Evolutionary conservation across 2,888 invertebrate species (phyloP).

Genomic region (Eurois occulta): DNA sequence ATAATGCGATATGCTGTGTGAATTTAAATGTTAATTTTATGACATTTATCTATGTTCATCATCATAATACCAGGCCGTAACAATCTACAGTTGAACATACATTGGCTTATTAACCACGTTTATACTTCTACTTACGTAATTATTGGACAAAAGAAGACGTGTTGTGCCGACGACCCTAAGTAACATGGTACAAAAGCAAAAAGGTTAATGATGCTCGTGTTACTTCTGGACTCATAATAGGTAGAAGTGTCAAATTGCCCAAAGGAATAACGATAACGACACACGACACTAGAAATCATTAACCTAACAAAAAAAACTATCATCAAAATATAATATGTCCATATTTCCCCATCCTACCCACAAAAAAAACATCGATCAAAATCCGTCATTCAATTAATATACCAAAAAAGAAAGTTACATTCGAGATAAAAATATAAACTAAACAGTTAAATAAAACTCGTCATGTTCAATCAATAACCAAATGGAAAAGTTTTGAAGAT

Average conservation of each 20-base stretch:
- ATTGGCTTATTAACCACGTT: not conserved
- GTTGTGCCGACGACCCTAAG: not conserved
- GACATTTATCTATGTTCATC: slow-evolving; percentile 1
- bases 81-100: not conserved
- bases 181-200: not conserved
- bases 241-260: not conserved
- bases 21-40: slow-evolving; percentile 46
- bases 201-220: not conserved
- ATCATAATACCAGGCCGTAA: slow-evolving; percentile 12
- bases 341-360: not conserved
- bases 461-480: slow-evolving; percentile 9
- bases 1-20: slow-evolving; percentile 12
- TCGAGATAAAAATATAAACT: slow-evolving; percentile 24
- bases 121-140: not conserved
- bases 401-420: slow-evolving; percentile 21
- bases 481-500: slow-evolving; percentile 55
- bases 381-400: slow-evolving; percentile 10
- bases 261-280: not conserved
- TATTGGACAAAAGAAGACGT: not conserved
- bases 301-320: not conserved
- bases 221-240: not conserved
- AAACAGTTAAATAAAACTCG: slow-evolving; percentile 30
- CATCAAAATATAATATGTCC: not conserved
- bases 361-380: slow-evolving; percentile 1
- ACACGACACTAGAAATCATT: not conserved